Base-by-base conservation (phyloP, 2,888 invertebrate species). In the Amphipyra tragopoginis region DNA sequence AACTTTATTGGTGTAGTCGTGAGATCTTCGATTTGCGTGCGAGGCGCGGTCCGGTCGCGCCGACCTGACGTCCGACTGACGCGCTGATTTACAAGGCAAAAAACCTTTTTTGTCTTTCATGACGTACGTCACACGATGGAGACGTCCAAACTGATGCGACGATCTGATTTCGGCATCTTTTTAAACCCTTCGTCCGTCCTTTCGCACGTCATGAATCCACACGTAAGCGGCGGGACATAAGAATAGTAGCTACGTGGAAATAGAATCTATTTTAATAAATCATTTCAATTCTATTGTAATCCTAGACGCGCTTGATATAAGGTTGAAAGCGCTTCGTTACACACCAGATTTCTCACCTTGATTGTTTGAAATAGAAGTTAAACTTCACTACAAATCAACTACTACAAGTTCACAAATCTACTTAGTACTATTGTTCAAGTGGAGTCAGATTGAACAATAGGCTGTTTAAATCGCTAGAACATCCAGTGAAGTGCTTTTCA, bases 151-250 rank as follows among this genome's bases (percentile, higher is more conserved):
- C 52, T 82, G 86, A 81, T 81, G 77, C 77, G 73, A 71, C 81
- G 82, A 92, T 92, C 92, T 90, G 88, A 91, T 92, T 92, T 93
- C 92, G 92, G 92, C 88, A 89, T 91, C 93, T 89, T 90, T 88
- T 90, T 86, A 86, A 85, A 88, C 86, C 82, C 82, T 82, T 84
- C 80, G 80, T 77, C 77, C 80, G 74, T 85, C 83, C 79, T 85
- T 87, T 86, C 81, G 82, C 81, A 79, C 77, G 74, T 82, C 82
- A 77, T 82, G 80, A 81, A 79, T 69, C 79, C 79, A 75, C 65
- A 82, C 75, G 78, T 64, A 79, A 72, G 72, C 72, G 71, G 61
- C 47, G 53, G 43, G 72, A 76, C 78, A 78, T 72, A 68, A 75
- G 65, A 78, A 74, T 76, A 57, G 69, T 69, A 64, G 72, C 75